These are phyloP conservation scores for Troglohyphantes excavatus DNA, from an alignment of 2,888 invertebrate species.

Conservation along the genomic window DNA sequence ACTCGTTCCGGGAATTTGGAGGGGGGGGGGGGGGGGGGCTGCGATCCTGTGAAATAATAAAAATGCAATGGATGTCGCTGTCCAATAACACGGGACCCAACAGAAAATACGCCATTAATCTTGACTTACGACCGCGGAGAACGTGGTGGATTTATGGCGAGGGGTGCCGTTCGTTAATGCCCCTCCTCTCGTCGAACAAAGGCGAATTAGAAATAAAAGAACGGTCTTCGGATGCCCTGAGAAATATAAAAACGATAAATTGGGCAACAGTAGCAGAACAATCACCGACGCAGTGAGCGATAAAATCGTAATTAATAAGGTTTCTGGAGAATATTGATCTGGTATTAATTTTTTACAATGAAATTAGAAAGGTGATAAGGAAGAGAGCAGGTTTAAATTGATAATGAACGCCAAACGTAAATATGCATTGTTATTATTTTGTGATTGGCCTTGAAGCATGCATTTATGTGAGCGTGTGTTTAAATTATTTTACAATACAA, in stretches of 20 bases:
- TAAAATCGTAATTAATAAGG: no score
- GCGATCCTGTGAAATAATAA: slow-evolving; percentile 22
- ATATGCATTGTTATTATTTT: no score
- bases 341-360: no score
- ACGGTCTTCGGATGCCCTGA: background rate
- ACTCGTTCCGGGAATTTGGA: slow-evolving; percentile 1
- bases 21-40: background rate
- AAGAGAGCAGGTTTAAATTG: no score
- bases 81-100: slow-evolving; percentile 31
- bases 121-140: slow-evolving; percentile 45
- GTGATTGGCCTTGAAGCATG: no score
- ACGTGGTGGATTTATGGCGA: slow-evolving; percentile 55
- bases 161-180: slow-evolving; percentile 20
- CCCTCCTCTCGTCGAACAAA: slow-evolving; percentile 12
- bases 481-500: no score
- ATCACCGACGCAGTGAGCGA: no score
- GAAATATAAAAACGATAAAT: background rate
- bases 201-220: background rate
- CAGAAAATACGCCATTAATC: slow-evolving; percentile 58
- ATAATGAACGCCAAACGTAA: no score
- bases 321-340: no score
- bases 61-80: slow-evolving; percentile 54
- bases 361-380: no score
- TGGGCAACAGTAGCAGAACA: no score
- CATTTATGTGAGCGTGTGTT: no score